Evolutionary conservation across 2,888 invertebrate genomes (phyloP).

Genomic region (Drosophila anomalipes): DNA sequence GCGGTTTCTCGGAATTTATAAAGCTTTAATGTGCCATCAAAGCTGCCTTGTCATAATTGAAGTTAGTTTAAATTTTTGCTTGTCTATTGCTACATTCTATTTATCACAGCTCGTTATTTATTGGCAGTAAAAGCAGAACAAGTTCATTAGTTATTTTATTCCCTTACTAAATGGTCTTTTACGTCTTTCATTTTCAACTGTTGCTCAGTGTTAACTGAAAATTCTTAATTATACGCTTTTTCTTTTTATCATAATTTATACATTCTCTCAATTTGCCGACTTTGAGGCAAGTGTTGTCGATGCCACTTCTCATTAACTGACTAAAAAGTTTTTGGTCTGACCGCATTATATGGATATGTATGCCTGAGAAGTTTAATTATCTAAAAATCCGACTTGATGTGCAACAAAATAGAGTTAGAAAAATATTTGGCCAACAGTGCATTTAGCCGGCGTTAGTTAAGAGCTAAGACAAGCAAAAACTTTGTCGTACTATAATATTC

Average conservation of each 20-base stretch:
- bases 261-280: slow-evolving; percentile 37
- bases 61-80: too few relatives aligned
- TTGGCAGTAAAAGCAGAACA: not conserved
- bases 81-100: not conserved
- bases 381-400: slow-evolving; percentile 48
- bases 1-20: not conserved
- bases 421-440: slow-evolving; percentile 30
- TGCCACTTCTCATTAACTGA: slow-evolving; percentile 59
- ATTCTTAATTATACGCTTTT: not conserved
- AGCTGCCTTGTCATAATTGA: not conserved
- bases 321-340: slow-evolving; percentile 46
- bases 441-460: slow-evolving; percentile 24
- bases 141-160: not conserved
- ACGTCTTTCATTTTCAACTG: not conserved
- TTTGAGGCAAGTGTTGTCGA: slow-evolving; percentile 32
- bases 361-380: slow-evolving; percentile 14
- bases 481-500: slow-evolving; percentile 32
- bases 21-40: not conserved
- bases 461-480: slow-evolving; percentile 31
- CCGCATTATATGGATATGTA: not conserved
- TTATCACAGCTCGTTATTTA: slow-evolving; percentile 2
- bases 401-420: slow-evolving; percentile 28
- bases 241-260: slow-evolving; percentile 32
- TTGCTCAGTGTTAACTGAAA: slow-evolving; percentile 4
- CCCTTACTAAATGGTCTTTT: not conserved